These are phyloP conservation scores for Caiman crocodilus DNA, from an alignment of 2,797 vertebrate genomes.

Conservation along the genomic window DNA sequence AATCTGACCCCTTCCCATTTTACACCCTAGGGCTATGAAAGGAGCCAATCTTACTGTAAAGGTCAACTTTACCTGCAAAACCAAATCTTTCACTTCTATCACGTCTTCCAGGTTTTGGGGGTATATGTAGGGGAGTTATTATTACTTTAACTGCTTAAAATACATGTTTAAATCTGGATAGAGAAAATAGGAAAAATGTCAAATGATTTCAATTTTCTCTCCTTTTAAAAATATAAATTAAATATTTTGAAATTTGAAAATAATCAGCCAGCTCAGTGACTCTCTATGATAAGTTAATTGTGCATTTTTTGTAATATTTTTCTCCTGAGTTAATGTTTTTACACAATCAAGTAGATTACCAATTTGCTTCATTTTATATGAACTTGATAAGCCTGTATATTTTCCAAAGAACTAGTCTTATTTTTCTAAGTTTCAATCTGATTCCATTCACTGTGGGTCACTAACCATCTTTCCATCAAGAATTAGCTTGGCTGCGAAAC, in stretches of 20 bases:
- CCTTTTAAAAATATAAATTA: neutral
- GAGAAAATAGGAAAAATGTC: neutral
- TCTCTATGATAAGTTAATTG: neutral
- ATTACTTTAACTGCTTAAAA: neutral
- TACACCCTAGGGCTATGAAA: neutral
- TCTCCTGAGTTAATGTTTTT: conserved; percentile 16
- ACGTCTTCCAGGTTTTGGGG: neutral
- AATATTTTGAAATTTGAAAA: neutral
- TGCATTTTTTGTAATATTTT: conserved; percentile 7
- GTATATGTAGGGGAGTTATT: neutral
- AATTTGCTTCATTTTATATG: neutral
- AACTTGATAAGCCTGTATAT: neutral
- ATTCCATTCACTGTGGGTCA: neutral
- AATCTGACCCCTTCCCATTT: neutral
- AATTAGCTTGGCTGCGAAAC: neutral
- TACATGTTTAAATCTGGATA: neutral
- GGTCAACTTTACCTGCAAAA: neutral
- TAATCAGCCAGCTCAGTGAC: neutral
- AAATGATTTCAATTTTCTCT: neutral
- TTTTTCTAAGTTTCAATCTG: neutral
- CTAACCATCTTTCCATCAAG: neutral
- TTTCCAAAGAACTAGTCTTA: neutral
- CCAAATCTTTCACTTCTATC: neutral
- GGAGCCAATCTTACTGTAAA: neutral
- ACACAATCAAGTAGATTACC: neutral